Evolutionary conservation across 1,140 invertebrate species (phyloP).

Genomic region (Drosophila lacteicornis): DNA sequence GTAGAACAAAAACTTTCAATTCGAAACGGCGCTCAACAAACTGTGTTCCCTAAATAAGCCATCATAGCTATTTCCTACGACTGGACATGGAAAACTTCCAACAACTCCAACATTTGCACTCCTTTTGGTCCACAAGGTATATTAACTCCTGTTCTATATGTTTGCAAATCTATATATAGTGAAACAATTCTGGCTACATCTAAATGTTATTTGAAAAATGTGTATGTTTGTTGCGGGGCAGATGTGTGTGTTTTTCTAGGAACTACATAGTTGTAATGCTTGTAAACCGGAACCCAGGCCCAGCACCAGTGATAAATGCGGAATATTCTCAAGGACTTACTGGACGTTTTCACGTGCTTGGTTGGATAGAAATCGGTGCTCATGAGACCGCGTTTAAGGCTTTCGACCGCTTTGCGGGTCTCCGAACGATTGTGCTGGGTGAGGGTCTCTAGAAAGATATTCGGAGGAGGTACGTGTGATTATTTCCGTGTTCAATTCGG

Average conservation of each 20-base stretch:
- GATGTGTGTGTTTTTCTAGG: constrained; percentile 28
- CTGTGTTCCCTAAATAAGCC: constrained; percentile 17
- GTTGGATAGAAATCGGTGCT: constrained; percentile 45
- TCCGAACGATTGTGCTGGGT: constrained; percentile 43
- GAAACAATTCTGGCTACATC: constrained; percentile 26
- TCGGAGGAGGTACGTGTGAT: constrained; percentile 15
- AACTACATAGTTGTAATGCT: constrained; percentile 25
- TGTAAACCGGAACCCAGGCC: constrained; percentile 30
- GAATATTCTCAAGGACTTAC: constrained; percentile 55
- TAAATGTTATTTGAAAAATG: constrained; percentile 14
- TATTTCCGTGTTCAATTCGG: constrained; percentile 8
- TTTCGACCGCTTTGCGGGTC: constrained; percentile 52
- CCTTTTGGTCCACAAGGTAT: constrained; percentile 62
- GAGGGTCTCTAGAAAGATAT: constrained; percentile 65
- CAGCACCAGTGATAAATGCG: constrained; percentile 46
- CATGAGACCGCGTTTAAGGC: constrained; percentile 59
- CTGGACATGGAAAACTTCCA: constrained; percentile 33
- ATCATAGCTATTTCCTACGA: constrained; percentile 1
- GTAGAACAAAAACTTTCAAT: constrained; percentile 34
- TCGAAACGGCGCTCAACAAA: constrained; percentile 49
- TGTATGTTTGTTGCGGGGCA: constrained; percentile 5
- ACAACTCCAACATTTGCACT: constrained; percentile 43
- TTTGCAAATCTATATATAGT: constrained; percentile 11
- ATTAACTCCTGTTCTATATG: constrained; percentile 22
- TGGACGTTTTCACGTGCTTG: constrained; percentile 60